Evolutionary conservation across 2,797 vertebrate species (phyloP), one percentile per base, ranked within the genome.

Genomic region (Bovichtus diacanthus): DNA sequence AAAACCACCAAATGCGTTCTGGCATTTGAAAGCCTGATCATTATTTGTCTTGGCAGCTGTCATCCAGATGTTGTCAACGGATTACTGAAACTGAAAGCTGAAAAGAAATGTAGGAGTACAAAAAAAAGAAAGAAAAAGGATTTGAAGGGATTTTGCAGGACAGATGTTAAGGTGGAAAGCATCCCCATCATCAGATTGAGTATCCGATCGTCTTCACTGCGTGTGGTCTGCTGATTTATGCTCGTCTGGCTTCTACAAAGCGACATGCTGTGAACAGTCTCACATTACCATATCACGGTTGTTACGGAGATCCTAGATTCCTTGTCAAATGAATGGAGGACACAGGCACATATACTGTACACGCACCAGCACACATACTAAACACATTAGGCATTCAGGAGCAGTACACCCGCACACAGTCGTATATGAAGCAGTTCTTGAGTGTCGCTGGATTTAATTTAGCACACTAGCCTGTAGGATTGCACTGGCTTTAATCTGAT

Each of bases 11-110:
- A 7, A 41, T 72, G 29, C 43, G 23, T 82, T 81, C 34, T 61
- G 69, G 49, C 69, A 61, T 84, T 87, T 76, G 18, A 58, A 51
- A 78, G 39, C 34, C 51, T 59, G 18, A 83, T 78, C 44, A 39
- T 5, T 4, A 85, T 85, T 71, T 8, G 6, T 71, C 78, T 53
- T 74, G 77, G 62, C 85, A 87, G 85, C 86, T 87, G 83, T 88
- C 86, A 69, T 65, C 74, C 72, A 83, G 53, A 75, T 76, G 54
- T 81, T 47, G 50, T 81, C 78, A 81, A 65, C n/a, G 36, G 53
- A 59, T 70, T 69, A 55, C 10, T 56, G 54, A 73, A 74, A 53
- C 39, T 51, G 2, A 10, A 6, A 15, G 18, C 11, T 25, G n/a
- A 62, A 58, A 62, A 70, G 18, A 53, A 76, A 43, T 11, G 19